Evolutionary conservation across 1,140 invertebrate species (phyloP), one percentile per base, ranked within the genome.

Genomic region (Trachymyrmex cornetzi): DNA sequence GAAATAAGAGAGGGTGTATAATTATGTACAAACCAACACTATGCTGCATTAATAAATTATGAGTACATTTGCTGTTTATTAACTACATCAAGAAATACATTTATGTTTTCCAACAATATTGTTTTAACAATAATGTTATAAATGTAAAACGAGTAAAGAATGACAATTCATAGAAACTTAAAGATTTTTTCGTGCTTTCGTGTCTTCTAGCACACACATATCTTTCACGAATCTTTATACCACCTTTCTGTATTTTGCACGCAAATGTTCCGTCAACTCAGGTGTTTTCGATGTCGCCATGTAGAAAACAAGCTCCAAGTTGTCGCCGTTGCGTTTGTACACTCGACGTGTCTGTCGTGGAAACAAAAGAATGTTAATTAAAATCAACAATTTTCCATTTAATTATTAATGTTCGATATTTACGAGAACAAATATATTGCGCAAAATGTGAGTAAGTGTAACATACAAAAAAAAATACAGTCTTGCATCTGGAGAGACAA

Each of bases 281-380:
- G 95, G 95, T 16, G 95, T 96, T 7, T 93, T 95, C 19, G 94
- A 91, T 1, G 97, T 97, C 79, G 96, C 95, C 96, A 97, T 97
- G 66, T 87, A 95, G 16, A 97, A 38, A 44, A 94, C 91, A 24
- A 96, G 94, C 86, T 96, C 94, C 66, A 97, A 93, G 34, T 88
- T 92, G 24, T 96, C 94, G 22, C 94, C 95, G 12, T 96, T 50
- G 4, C 97, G 86, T 92, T 92, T 95, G 12, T 96, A 95, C 69
- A 93, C 89, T 74, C 96, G 89, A 87, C 94, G 93, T 1, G 96
- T 92, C 91, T 95, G 67, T 64, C 82, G 88, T 63, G 71, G 72
- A 71, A 57, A 84, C 27, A 59, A 30, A 67, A 50, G 22, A 66
- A 24, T 14, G 12, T 50, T 9, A 71, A 22, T 27, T 19, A 50